Evolutionary conservation across 37 sponge, comb jelly and placozoan species (phyloP), one percentile per base, ranked within the genome.

Genomic region (Mnemiopsis leidyi): DNA sequence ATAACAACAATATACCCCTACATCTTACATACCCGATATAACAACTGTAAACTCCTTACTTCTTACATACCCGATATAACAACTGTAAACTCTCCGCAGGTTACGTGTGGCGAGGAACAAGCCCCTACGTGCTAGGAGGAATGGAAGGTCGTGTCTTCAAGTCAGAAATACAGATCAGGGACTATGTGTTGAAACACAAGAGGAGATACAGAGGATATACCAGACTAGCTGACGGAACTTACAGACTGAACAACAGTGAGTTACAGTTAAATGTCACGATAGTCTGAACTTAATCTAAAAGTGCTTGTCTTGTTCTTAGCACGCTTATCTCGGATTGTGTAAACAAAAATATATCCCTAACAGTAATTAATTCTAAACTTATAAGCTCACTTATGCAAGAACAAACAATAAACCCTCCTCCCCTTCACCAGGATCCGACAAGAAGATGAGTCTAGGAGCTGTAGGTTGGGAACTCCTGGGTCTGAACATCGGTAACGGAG

Each of bases 381-480:
- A n/a, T n/a, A n/a, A n/a, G n/a, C n/a, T n/a, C n/a, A n/a, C n/a
- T n/a, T n/a, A n/a, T n/a, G n/a, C n/a, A n/a, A n/a, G n/a, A n/a
- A n/a, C n/a, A n/a, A n/a, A n/a, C n/a, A n/a, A n/a, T n/a, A n/a
- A n/a, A n/a, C n/a, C n/a, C n/a, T n/a, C n/a, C n/a, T n/a, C n/a
- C n/a, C n/a, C n/a, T n/a, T n/a, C n/a, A n/a, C n/a, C 75, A 71
- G 75, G 30, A 71, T 29, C 26, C n/a, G 20, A 71, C n/a, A 71
- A 71, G 75, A 25, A 23, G 3, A n/a, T 29, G 30, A 5, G 30
- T n/a, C 75, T 71, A 7, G 75, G 75, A n/a, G 75, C 2, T 5
- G 75, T 71, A 3, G 75, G 30, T 28, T 71, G 75, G 75, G 75
- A 71, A 71, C 75, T 71, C 21, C 7, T 71, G 75, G 75, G 75